Conservation (phyloP, 2,797 vertebrate species). For the Epinephelus coioides region DNA sequence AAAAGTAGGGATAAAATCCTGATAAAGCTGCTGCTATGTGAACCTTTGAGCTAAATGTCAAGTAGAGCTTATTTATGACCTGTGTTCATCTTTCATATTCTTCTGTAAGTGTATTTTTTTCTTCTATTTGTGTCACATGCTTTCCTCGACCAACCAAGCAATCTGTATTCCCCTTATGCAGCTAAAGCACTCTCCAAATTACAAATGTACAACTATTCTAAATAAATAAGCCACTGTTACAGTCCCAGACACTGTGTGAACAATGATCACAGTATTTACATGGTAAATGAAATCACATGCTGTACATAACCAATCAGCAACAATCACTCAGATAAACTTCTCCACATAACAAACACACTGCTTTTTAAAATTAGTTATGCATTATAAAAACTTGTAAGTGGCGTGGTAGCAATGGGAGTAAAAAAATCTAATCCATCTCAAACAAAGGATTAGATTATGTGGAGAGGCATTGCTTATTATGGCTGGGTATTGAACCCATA, state of each 20-base stretch:
- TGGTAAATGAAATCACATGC: conserved; percentile 7
- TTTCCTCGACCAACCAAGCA: not conserved
- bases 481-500: not conserved
- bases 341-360: too few relatives aligned
- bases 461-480: not conserved
- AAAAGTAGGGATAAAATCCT: conserved; percentile 40
- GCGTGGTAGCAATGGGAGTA: not conserved
- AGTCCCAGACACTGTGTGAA: not conserved
- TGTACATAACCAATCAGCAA: not conserved
- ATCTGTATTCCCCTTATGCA: not conserved
- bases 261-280: conserved; percentile 4
- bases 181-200: not conserved
- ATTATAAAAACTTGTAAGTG: not conserved
- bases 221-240: conserved; percentile 32
- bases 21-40: conserved; percentile 27
- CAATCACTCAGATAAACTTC: not conserved
- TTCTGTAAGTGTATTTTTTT: not conserved
- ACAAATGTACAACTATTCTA: not conserved
- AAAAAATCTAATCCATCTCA: not conserved
- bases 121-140: conserved; percentile 8
- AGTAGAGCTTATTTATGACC: conserved; percentile 43
- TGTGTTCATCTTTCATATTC: conserved; percentile 3
- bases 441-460: not conserved
- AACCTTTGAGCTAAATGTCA: conserved; percentile 58
- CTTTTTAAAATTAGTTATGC: not conserved